These are phyloP conservation scores for Bombus cullumanus DNA, from an alignment of 1,140 invertebrate genomes.

Conservation along the genomic window DNA sequence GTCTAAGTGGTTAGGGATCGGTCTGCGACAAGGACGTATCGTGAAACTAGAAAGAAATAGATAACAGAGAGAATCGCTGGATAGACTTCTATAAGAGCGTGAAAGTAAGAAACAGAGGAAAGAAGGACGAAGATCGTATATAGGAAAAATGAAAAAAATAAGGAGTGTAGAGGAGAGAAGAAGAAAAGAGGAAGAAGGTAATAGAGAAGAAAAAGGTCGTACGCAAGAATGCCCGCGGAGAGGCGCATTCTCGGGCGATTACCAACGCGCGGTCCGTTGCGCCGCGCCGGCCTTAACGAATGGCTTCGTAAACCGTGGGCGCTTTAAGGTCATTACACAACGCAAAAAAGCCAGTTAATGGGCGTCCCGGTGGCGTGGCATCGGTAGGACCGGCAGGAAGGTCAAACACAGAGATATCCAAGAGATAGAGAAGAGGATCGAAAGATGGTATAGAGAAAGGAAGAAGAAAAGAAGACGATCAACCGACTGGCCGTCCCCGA, in stretches of 20 bases:
- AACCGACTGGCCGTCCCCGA: conserved; percentile 45
- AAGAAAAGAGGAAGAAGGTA: background rate
- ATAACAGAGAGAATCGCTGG: background rate
- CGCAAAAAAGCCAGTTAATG: conserved; percentile 71
- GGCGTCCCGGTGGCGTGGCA: conserved; percentile 53
- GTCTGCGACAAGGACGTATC: too few species aligned
- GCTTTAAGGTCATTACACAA: conserved; percentile 73
- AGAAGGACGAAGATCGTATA: background rate
- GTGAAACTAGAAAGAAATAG: background rate
- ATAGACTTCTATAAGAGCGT: background rate
- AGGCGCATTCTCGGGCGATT: conserved; percentile 62
- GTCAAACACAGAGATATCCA: background rate
- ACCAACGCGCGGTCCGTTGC: conserved; percentile 42
- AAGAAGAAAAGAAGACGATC: conserved; percentile 15
- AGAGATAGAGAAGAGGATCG: background rate
- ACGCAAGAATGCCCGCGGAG: conserved; percentile 66
- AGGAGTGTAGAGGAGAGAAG: background rate
- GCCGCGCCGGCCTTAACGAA: conserved; percentile 64
- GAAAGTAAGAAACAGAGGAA: background rate
- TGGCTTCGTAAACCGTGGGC: conserved; percentile 73
- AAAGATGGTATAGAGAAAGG: background rate
- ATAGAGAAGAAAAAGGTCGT: conserved; percentile 45
- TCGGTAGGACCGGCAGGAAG: conserved; percentile 25
- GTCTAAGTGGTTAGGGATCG: background rate
- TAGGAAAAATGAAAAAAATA: background rate